Evolutionary conservation across 2,113 vertebrate species (phyloP), one percentile per base, ranked within the genome.

Genomic region (Cyprinodon tularosa): DNA sequence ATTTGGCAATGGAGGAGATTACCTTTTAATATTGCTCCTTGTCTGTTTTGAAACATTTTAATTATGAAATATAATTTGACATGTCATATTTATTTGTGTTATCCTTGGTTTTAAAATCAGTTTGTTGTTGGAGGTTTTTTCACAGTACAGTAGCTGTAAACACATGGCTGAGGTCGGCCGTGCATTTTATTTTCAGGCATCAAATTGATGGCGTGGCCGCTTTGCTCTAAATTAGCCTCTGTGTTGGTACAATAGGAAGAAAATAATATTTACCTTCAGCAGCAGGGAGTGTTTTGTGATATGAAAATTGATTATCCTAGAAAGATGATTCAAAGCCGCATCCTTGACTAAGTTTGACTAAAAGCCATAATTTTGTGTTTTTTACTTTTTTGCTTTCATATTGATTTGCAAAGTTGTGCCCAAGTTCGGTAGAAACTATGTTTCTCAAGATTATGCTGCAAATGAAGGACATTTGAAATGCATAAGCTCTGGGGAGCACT

Each of bases 291-390:
- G 38, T 48, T 78, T 84, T 84, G 64, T 80, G 66, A 82, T 81
- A 59, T 69, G 68, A 82, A 82, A 82, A 86, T 74, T 85, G 74
- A 70, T 68, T 81, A 73, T 79, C 62, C 75, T 36, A 82, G 60
- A 61, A 47, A 68, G 9, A 22, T 39, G n/a, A 71, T 44, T 81
- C 45, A n/a, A 72, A 63, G 62, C 14, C 4, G 12, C 48, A 38
- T 62, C 14, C 20, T 64, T 60, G 38, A 3, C 53, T 4, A 12
- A 45, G 13, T 17, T 36, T 22, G 47, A 63, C 36, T 70, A 8
- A 69, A 53, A 68, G 44, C 48, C 29, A 29, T 29, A 29, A 47
- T n/a, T 9, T 66, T 11, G 66, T 53, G 11, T 45, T 66, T 60
- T 37, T 61, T 45, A 22, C 38, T 53, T n/a, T 72, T 20, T 37